Conservation (phyloP, 2,797 vertebrate species). For the Hippopotamyrus pictus region DNA sequence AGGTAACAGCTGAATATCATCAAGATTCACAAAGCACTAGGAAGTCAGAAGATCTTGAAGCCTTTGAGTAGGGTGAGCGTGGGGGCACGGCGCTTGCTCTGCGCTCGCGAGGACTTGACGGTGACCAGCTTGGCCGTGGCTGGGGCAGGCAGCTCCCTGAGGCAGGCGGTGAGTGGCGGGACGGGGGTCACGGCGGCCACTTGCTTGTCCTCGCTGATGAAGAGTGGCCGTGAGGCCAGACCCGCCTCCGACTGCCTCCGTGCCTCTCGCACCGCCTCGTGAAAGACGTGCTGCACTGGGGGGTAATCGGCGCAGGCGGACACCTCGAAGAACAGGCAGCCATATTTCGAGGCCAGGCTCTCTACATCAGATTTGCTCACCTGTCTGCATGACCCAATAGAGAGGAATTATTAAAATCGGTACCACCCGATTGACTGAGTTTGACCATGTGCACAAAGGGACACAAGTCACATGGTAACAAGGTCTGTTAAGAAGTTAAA, state of each 20-base stretch:
- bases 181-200: constrained; percentile 45
- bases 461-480: not conserved
- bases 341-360: constrained; percentile 64
- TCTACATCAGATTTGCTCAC: constrained; percentile 73
- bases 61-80: constrained; percentile 83
- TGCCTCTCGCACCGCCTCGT: constrained; percentile 72
- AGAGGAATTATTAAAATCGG: not conserved
- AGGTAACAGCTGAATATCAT: not conserved
- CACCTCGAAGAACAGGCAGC: constrained; percentile 78
- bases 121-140: constrained; percentile 86
- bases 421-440: not conserved
- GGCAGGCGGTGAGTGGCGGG: constrained; percentile 55
- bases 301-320: constrained; percentile 79
- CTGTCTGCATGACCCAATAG: constrained; percentile 61
- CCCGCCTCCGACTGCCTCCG: constrained; percentile 52
- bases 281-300: constrained; percentile 74
- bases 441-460: not conserved
- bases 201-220: constrained; percentile 70
- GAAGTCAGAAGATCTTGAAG: constrained; percentile 85
- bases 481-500: not conserved
- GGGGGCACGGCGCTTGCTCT: constrained; percentile 84
- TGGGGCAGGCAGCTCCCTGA: constrained; percentile 79
- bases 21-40: not conserved
- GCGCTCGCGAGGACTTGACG: constrained; percentile 81
- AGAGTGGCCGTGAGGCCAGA: constrained; percentile 54